phyloP scores from a whole-genome alignment of 2,888 invertebrate species.

The Lycocerus yunnanus region DNA sequence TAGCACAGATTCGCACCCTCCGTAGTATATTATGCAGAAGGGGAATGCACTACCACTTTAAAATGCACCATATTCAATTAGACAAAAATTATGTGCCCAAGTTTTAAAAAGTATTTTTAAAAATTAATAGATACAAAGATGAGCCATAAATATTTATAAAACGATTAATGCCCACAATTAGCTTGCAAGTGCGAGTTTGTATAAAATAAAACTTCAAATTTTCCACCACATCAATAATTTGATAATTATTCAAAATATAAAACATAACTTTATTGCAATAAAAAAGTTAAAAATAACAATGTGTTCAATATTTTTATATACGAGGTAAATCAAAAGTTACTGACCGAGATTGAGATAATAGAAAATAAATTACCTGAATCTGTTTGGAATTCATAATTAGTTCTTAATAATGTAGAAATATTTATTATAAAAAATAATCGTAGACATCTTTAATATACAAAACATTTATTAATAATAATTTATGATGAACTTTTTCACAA shows the following conservation, averaged over 20 bases:
- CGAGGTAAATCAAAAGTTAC: neutral
- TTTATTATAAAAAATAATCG: too few species aligned
- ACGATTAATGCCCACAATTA: neutral
- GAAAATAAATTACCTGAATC: neutral
- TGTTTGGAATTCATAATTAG: too few species aligned
- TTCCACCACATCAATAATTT: neutral
- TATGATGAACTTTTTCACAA: too few species aligned
- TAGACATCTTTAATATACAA: neutral
- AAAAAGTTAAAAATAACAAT: neutral
- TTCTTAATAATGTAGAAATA: too few species aligned
- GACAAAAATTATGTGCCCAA: neutral
- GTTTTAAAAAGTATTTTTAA: neutral
- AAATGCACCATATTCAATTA: conserved; percentile 7
- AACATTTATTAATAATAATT: too few species aligned
- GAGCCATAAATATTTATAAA: neutral
- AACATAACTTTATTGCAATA: neutral
- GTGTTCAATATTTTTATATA: neutral
- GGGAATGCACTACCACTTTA: conserved; percentile 27
- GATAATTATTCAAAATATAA: neutral
- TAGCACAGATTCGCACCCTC: conserved; percentile 40
- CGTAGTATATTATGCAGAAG: conserved; percentile 31
- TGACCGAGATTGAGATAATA: neutral
- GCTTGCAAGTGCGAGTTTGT: neutral
- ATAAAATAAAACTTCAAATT: neutral
- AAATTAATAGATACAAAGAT: neutral